Evolutionary conservation across 2,888 invertebrate genomes (phyloP).

Genomic region (Eupeodes latifasciatus): DNA sequence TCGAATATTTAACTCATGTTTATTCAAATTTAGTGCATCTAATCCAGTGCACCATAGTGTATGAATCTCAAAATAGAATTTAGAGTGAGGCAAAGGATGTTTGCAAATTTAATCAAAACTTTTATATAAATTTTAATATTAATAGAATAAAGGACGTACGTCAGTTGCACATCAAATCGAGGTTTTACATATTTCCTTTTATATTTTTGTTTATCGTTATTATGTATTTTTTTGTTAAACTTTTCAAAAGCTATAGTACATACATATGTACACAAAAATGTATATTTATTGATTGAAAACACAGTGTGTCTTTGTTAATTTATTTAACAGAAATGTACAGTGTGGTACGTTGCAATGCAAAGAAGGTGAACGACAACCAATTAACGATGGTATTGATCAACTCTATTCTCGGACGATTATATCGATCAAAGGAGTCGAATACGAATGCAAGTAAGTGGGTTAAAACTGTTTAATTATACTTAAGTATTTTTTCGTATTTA

Average conservation of each 20-base stretch:
- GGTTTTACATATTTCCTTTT: not conserved
- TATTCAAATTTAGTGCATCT: no score
- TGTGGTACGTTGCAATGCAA: slow-evolving; percentile 98
- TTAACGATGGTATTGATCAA: slow-evolving; percentile 91
- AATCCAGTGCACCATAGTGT: not conserved
- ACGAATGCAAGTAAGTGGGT: slow-evolving; percentile 96
- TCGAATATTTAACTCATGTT: no score
- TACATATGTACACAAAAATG: not conserved
- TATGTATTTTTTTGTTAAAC: not conserved
- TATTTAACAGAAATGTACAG: slow-evolving; percentile 89
- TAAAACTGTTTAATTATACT: no score
- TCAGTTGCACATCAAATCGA: slow-evolving; percentile 40
- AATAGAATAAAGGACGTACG: slow-evolving; percentile 29
- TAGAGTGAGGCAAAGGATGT: slow-evolving; percentile 12
- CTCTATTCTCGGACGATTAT: slow-evolving; percentile 95
- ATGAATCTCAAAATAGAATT: not conserved
- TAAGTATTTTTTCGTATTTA: no score
- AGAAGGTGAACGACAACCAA: slow-evolving; percentile 92
- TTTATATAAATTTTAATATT: slow-evolving; percentile 31
- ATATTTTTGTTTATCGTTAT: not conserved
- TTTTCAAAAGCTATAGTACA: not conserved
- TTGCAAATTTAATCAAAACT: slow-evolving; percentile 49
- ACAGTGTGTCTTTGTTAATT: not conserved
- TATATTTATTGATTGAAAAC: not conserved
- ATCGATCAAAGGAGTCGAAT: slow-evolving; percentile 94